Percentiles rank a stretch among this genome's conserved stretches.
phyloP scores from a whole-genome alignment of 2,113 vertebrate genomes.

The Pteropus alecto region DNA sequence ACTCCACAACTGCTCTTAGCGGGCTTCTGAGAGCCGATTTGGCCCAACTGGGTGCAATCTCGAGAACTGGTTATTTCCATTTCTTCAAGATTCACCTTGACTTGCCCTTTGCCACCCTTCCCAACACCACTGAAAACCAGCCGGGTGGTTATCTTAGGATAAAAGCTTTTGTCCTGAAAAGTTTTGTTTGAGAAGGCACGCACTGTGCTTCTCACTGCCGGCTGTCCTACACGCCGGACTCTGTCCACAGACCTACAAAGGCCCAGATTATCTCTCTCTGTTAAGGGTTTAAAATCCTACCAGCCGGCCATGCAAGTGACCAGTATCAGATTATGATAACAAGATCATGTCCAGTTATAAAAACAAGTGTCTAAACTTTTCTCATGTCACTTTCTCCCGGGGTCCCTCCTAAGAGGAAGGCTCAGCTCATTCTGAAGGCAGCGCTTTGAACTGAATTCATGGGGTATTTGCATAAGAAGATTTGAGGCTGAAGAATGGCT shows the following conservation, averaged over 20 bases:
- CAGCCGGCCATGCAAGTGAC: slow-evolving; percentile 92
- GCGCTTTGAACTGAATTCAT: slow-evolving; percentile 99
- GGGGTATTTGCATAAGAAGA: slow-evolving; percentile 99
- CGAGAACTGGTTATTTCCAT: slow-evolving; percentile 71
- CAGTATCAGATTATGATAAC: slow-evolving; percentile 97
- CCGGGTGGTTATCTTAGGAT: slow-evolving; percentile 93
- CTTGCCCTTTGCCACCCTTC: slow-evolving; percentile 72
- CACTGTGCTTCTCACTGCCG: slow-evolving; percentile 89
- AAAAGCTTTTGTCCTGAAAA: slow-evolving; percentile 91
- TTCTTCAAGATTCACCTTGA: slow-evolving; percentile 61
- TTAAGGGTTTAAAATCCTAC: slow-evolving; percentile 92
- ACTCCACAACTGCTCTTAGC: no score
- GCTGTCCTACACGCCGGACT: slow-evolving; percentile 90
- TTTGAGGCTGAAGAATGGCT: slow-evolving; percentile 94
- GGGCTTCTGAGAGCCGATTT: background rate
- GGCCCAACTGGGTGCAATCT: background rate
- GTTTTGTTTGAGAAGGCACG: slow-evolving; percentile 90
- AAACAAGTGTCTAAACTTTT: slow-evolving; percentile 99
- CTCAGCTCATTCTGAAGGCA: slow-evolving; percentile 93
- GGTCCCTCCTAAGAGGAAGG: slow-evolving; percentile 85
- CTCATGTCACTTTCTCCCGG: slow-evolving; percentile 98
- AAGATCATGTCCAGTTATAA: slow-evolving; percentile 98
- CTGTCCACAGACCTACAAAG: slow-evolving; percentile 95
- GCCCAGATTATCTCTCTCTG: slow-evolving; percentile 94
- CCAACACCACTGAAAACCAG: slow-evolving; percentile 85